Base-by-base conservation (phyloP, 2,797 vertebrate species). In the Pseudomugil gertrudae region DNA sequence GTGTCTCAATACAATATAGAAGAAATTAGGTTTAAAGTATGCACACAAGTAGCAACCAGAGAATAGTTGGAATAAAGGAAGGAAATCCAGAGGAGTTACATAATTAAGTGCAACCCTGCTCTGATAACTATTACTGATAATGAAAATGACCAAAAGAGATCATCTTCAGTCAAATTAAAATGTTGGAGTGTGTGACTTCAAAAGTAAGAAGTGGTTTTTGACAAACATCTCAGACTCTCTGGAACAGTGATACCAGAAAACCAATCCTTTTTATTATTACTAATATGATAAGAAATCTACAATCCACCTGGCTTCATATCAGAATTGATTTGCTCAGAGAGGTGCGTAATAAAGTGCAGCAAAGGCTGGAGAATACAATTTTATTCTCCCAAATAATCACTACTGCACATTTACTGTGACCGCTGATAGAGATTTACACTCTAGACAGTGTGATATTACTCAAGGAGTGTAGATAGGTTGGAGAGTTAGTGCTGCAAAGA, bases 361-460 rank as follows among this genome's bases (percentile, higher is more conserved):
- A 14, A 78, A 62, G 72, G 65, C 50, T 43, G 62, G 55, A 47
- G 57, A 48, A 57, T 77, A 45, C 17, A 4, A 30, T 23, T 17
- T 30, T 57, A 47, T 56, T 29, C 26, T 52, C 57, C 38, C 30
- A 35, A 26, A 45, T 66, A 64, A 57, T 74, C 65, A 62, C 50
- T 27, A 33, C 43, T 27, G 57, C 60, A 67, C 68, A 63, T 19
- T 9, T 33, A 50, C 55, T 59, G 69, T 64, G 72, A 60, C 73
- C 70, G 74, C 65, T 67, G 74, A 73, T 74, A 52, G 59, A 70
- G 66, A 64, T 64, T 51, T 76, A 30, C 70, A 47, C 59, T 63
- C 26, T 33, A 67, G 61, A 65, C 66, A 17, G 71, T 50, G 61
- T 45, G 58, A 68, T 66, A 35, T 43, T 68, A 59, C 67, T 79